These are phyloP conservation scores for Corydoras sp. DNA, from an alignment of 2,113 vertebrate genomes.

Conservation along the genomic window DNA sequence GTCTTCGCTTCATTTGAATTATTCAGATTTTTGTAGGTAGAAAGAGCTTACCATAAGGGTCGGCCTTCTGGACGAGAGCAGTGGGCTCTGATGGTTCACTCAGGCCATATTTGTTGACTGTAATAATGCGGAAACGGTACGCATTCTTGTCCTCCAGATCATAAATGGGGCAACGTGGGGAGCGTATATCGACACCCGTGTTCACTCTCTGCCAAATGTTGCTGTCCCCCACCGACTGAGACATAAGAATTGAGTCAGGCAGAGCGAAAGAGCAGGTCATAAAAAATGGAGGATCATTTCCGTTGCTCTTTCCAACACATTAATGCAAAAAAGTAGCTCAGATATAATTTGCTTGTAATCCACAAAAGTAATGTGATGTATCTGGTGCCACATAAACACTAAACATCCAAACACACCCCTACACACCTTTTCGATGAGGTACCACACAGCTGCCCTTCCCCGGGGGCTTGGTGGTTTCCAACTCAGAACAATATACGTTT, in stretches of 20 bases:
- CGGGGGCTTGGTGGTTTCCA: slow-evolving; percentile 87
- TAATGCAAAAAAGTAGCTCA: too few relatives aligned
- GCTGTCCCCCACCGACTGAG: slow-evolving; percentile 81
- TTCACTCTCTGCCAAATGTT: slow-evolving; percentile 88
- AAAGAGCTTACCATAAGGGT: slow-evolving; percentile 74
- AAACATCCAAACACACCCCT: not conserved
- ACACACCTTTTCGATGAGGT: slow-evolving; percentile 81
- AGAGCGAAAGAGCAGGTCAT: slow-evolving; percentile 12
- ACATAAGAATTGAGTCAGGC: slow-evolving; percentile 13
- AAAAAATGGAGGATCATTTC: not conserved
- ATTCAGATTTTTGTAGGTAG: not conserved
- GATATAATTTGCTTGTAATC: too few relatives aligned
- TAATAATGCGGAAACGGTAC: slow-evolving; percentile 83
- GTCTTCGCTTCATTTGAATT: not conserved
- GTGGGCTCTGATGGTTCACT: slow-evolving; percentile 83
- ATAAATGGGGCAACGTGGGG: slow-evolving; percentile 87
- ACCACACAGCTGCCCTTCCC: slow-evolving; percentile 80
- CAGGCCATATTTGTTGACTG: slow-evolving; percentile 79
- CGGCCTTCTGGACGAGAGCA: slow-evolving; percentile 75
- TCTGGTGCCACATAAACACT: not conserved
- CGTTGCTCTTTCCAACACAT: too few relatives aligned
- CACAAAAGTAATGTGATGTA: too few relatives aligned
- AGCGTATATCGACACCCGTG: slow-evolving; percentile 75
- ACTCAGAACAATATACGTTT: slow-evolving; percentile 88
- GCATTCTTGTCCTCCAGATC: slow-evolving; percentile 84